Evolutionary conservation across 2,888 invertebrate genomes (phyloP).

Genomic region (Eupeodes luniger): DNA sequence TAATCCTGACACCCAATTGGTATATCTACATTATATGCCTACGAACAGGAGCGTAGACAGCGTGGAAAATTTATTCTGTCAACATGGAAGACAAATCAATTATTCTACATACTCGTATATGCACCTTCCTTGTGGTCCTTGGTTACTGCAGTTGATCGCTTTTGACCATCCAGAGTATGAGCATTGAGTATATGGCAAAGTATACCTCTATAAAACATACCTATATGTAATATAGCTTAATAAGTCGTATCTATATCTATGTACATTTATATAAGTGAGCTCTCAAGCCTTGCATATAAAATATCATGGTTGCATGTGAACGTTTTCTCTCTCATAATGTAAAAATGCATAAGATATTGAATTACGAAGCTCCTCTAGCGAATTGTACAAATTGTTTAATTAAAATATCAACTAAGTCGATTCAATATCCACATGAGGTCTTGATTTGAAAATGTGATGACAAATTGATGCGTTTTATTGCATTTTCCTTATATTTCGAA

Average conservation of each 20-base stretch:
- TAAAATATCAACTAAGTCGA: conserved; percentile 77
- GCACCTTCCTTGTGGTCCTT: conserved; percentile 7
- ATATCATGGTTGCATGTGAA: conserved; percentile 6
- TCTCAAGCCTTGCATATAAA: background rate
- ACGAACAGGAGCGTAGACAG: conserved; percentile 62
- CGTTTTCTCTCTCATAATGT: background rate
- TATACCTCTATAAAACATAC: background rate
- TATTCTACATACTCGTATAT: background rate
- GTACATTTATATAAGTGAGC: conserved; percentile 3
- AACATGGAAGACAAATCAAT: conserved; percentile 76
- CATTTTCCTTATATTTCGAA: background rate
- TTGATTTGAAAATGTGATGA: conserved; percentile 14
- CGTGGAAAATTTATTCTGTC: conserved; percentile 76
- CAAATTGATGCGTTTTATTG: conserved; percentile 13
- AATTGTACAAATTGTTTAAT: conserved; percentile 78
- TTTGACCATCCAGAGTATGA: conserved; percentile 32
- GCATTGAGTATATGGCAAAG: conserved; percentile 39
- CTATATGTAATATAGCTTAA: background rate
- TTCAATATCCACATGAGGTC: conserved; percentile 45
- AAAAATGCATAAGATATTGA: conserved; percentile 37
- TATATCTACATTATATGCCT: background rate
- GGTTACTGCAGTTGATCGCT: conserved; percentile 31
- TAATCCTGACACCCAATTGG: conserved; percentile 66
- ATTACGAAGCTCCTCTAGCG: conserved; percentile 67
- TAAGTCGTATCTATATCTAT: background rate